phyloP scores from a whole-genome alignment of 2,113 vertebrate species.

The Upupa epops region DNA sequence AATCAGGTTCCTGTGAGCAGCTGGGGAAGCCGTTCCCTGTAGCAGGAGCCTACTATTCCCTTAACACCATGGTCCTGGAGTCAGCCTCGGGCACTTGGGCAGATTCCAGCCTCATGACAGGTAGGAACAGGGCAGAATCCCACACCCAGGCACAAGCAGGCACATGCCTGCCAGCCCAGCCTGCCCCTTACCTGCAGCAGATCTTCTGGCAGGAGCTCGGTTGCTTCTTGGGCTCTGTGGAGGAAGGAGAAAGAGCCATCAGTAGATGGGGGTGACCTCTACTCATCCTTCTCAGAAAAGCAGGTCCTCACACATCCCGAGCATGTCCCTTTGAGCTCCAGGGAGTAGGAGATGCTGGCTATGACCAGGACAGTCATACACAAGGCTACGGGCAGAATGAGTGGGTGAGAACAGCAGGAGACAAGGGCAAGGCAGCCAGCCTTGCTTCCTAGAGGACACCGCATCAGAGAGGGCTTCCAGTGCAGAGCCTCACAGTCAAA shows the following conservation, averaged over 20 bases:
- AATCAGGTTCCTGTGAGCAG: not conserved
- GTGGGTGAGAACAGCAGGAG: not conserved
- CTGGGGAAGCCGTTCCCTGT: not conserved
- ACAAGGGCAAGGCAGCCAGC: not conserved
- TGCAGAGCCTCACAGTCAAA: not conserved
- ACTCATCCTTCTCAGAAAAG: not conserved
- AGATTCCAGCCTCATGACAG: not conserved
- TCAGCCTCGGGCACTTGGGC: accelerated
- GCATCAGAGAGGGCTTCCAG: not conserved
- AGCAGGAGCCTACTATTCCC: not conserved
- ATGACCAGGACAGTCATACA: not conserved
- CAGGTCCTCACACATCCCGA: not conserved
- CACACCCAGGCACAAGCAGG: slow-evolving; percentile 17
- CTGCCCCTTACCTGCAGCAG: slow-evolving; percentile 82
- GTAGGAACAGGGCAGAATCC: not conserved
- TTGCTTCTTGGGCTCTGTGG: slow-evolving; percentile 87
- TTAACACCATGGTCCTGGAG: not conserved
- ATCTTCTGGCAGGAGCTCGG: slow-evolving; percentile 88
- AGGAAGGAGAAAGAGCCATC: not conserved
- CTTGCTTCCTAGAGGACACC: not conserved
- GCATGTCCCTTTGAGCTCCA: accelerated
- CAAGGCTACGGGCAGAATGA: not conserved
- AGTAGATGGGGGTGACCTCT: not conserved
- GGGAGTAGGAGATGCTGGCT: not conserved
- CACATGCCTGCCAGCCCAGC: not conserved